A percentile compares a stretch with the other conserved stretches of the same genome.
Conservation (phyloP, 2,888 invertebrate genomes). For the Morinoia aosen region DNA sequence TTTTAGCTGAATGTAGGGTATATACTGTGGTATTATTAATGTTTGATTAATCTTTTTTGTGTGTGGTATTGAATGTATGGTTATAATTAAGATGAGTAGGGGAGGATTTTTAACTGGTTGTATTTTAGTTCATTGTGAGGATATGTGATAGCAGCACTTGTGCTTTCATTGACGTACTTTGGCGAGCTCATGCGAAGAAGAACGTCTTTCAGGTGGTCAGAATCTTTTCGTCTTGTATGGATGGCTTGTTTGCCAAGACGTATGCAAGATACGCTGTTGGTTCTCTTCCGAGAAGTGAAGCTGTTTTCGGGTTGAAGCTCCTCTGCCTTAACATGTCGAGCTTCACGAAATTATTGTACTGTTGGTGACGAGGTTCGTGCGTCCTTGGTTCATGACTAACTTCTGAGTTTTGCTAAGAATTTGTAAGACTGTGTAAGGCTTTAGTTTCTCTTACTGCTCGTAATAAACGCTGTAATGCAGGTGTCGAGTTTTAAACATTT, state of each 20-base stretch:
- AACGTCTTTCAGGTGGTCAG: neutral
- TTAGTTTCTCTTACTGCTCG: too few relatives aligned
- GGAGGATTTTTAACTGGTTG: neutral
- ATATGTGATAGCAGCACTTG: neutral
- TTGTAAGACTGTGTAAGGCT: too few relatives aligned
- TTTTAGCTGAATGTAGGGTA: too few relatives aligned
- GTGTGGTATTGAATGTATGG: too few relatives aligned
- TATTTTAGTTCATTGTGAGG: neutral
- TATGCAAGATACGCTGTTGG: neutral
- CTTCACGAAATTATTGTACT: neutral
- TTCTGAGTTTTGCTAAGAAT: too few relatives aligned
- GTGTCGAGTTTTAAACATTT: too few relatives aligned
- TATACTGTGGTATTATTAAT: too few relatives aligned
- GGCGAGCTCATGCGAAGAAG: neutral
- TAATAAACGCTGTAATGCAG: too few relatives aligned
- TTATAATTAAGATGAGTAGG: neutral
- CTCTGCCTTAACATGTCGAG: neutral
- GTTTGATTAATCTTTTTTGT: too few relatives aligned
- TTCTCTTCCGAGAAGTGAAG: neutral
- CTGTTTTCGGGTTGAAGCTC: neutral
- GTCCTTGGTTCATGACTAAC: too few relatives aligned
- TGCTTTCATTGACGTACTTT: neutral
- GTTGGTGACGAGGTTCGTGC: too few relatives aligned
- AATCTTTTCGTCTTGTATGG: neutral
- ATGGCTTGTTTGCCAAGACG: neutral